Evolutionary conservation across 2,888 invertebrate species (phyloP), one percentile per base, ranked within the genome.

Genomic region (Troides oblongomaculatus): DNA sequence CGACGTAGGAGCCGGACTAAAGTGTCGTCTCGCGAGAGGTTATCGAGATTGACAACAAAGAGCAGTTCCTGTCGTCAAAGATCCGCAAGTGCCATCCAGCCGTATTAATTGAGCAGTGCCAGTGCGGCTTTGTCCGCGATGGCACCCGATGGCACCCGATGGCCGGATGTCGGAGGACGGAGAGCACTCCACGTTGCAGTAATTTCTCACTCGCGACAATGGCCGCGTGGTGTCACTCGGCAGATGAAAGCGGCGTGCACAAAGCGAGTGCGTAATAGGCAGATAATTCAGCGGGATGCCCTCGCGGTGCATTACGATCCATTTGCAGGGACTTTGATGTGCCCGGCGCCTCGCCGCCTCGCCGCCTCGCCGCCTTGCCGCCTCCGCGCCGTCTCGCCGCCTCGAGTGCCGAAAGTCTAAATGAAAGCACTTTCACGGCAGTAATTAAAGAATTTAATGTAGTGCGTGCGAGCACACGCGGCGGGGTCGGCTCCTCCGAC

Each of bases 211-310:
- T 85, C 77, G 79, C 80, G 81, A 82, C 84, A 76, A 85, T 88
- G 87, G 80, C 75, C 76, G 78, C 72, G 75, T 79, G 77, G 78
- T 81, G 81, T 82, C 82, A 80, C 81, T 83, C 81, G 78, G 75
- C 76, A 85, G 84, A 88, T 87, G 85, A 87, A 87, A 86, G 86
- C 76, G 77, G 75, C 73, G 78, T 75, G 78, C 78, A 86, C 92
- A 92, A 92, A 92, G 92, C 88, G 79, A 92, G 92, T 87, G 89
- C 81, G 76, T 91, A 92, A 92, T 92, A 89, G 89, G 85, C 84
- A 86, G 88, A 90, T 87, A 85, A 89, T 89, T 89, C 85, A 76
- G 79, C 81, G 82, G 85, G 85, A 81, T 83, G 80, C 86, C 81
- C 84, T 83, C 71, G 53, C 43, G 72, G 75, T 81, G 86, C 90